A percentile compares a stretch with the other conserved stretches of the same genome.
Conservation (phyloP, 1,140 invertebrate genomes). For the Carcinoscorpius rotundicauda region DNA sequence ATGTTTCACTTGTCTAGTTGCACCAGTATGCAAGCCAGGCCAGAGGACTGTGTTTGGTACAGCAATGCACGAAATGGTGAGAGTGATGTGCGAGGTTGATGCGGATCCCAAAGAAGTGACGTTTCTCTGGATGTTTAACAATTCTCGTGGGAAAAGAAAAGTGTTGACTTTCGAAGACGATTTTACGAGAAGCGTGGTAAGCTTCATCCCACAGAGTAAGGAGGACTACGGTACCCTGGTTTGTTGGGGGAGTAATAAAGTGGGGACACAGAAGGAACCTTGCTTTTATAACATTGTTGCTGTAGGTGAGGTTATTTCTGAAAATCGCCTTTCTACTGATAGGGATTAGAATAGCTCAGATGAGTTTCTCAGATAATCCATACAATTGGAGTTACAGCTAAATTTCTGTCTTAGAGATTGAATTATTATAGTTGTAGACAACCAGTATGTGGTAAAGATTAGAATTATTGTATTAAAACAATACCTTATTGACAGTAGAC, state of each 20-base stretch:
- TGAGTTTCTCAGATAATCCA: too few relatives aligned
- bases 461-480: too few relatives aligned
- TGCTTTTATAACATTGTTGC: conserved; percentile 66
- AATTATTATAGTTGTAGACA: too few relatives aligned
- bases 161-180: too few relatives aligned
- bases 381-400: too few relatives aligned
- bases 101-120: conserved; percentile 65
- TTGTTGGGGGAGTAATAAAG: conserved; percentile 72
- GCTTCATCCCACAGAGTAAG: conserved; percentile 46
- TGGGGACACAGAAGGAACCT: conserved; percentile 57
- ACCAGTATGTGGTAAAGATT: too few relatives aligned
- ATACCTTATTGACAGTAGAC: too few relatives aligned
- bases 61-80: conserved; percentile 16
- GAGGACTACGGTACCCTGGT: conserved; percentile 64
- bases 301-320: conserved; percentile 39
- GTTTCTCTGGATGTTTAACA: conserved; percentile 87
- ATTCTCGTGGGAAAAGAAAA: conserved; percentile 55
- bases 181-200: conserved; percentile 31
- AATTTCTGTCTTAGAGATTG: too few relatives aligned
- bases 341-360: too few relatives aligned
- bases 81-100: conserved; percentile 63
- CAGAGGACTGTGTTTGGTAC: conserved; percentile 18
- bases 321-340: too few relatives aligned
- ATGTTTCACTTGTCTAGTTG: conserved; percentile 34
- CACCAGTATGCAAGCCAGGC: conserved; percentile 46